phyloP scores from a whole-genome alignment of 2,113 vertebrate genomes.

The Ellobius talpinus region DNA sequence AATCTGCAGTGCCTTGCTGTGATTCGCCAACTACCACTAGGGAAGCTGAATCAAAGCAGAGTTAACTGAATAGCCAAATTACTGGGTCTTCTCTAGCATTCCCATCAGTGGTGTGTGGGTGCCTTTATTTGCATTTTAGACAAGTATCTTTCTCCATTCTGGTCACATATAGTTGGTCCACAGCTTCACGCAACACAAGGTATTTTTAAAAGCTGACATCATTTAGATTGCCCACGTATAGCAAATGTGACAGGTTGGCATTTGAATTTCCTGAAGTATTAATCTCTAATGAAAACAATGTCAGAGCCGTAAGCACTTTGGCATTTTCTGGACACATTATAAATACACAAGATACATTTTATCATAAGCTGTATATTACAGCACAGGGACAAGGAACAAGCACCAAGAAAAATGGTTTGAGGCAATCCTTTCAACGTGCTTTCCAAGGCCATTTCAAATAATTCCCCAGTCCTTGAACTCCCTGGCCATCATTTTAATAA shows the following conservation, averaged over 20 bases:
- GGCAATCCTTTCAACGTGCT: slow-evolving; percentile 36
- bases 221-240: slow-evolving; percentile 58
- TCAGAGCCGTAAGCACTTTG: slow-evolving; percentile 75
- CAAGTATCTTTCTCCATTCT: not conserved
- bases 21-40: not conserved
- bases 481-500: slow-evolving; percentile 62
- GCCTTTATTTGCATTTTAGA: not conserved
- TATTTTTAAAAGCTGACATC: slow-evolving; percentile 60
- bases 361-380: slow-evolving; percentile 35
- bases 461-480: slow-evolving; percentile 57
- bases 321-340: slow-evolving; percentile 75
- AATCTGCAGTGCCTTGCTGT: not conserved
- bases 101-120: not conserved
- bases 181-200: not conserved
- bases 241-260: slow-evolving; percentile 64
- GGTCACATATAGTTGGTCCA: not conserved
- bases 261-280: slow-evolving; percentile 70
- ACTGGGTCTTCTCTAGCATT: not conserved
- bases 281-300: slow-evolving; percentile 76
- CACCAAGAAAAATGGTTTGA: slow-evolving; percentile 57
- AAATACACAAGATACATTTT: slow-evolving; percentile 73
- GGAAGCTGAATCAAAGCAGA: not conserved
- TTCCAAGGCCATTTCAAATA: slow-evolving; percentile 62
- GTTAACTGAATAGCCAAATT: not conserved
- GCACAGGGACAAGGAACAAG: slow-evolving; percentile 22